phyloP scores from a whole-genome alignment of 2,113 vertebrate genomes.

The Hemicordylus capensis region DNA sequence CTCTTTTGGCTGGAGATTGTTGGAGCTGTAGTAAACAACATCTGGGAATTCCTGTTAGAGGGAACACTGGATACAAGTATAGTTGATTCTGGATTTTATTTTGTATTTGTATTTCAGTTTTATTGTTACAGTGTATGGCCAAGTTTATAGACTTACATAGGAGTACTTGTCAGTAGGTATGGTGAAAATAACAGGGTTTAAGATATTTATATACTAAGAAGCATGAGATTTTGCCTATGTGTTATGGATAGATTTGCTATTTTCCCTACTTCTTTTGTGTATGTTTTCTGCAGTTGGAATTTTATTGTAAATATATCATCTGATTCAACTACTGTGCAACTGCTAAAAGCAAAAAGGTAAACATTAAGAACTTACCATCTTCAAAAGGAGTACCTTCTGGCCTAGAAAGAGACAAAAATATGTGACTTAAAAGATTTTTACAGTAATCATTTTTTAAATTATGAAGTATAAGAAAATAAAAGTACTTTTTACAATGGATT shows the following conservation, averaged over 20 bases:
- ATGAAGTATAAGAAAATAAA: neutral
- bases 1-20: too few species aligned
- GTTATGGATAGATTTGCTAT: neutral
- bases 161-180: neutral
- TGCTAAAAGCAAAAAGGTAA: constrained; percentile 5
- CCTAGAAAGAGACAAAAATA: constrained; percentile 77
- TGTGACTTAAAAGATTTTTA: constrained; percentile 49
- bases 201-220: neutral
- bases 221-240: neutral
- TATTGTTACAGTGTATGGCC: neutral
- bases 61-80: too few species aligned
- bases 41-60: too few species aligned
- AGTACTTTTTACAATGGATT: neutral
- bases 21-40: too few species aligned
- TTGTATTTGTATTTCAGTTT: neutral
- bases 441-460: neutral
- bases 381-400: constrained; percentile 98
- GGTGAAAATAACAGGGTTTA: neutral
- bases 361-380: constrained; percentile 87
- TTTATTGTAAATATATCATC: neutral
- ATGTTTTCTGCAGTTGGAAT: neutral
- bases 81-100: neutral
- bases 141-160: neutral
- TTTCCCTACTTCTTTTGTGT: neutral
- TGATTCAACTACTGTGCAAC: neutral